These are phyloP conservation scores for Coregonus suidteri DNA, from an alignment of 2,797 vertebrate genomes.

Conservation along the genomic window DNA sequence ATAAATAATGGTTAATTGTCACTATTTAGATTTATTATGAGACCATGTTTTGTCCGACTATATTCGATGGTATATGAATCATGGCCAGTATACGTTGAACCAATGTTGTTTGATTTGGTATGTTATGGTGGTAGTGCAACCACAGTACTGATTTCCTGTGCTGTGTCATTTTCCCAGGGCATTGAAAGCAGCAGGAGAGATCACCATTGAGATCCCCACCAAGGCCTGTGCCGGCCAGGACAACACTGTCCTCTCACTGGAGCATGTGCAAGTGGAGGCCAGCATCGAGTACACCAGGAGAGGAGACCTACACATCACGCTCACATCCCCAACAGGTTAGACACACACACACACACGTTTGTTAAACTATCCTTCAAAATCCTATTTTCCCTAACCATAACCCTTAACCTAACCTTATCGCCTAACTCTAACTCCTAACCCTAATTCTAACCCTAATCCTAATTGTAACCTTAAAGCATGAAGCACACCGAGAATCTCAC, in stretches of 20 bases:
- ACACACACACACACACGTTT: constrained; percentile 7
- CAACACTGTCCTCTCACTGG: constrained; percentile 84
- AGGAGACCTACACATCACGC: constrained; percentile 96
- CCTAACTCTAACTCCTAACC: too few relatives aligned
- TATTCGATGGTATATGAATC: not conserved
- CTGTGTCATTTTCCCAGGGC: constrained; percentile 72
- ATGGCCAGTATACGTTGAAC: not conserved
- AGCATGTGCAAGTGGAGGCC: constrained; percentile 94
- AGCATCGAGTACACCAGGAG: constrained; percentile 97
- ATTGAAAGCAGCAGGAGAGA: constrained; percentile 90
- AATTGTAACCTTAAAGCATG: too few relatives aligned
- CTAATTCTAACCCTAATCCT: too few relatives aligned
- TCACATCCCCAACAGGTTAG: constrained; percentile 84
- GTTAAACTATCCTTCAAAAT: too few relatives aligned
- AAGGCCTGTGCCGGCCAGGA: constrained; percentile 90
- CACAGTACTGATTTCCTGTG: not conserved
- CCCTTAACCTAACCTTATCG: too few relatives aligned
- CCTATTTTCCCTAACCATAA: too few relatives aligned
- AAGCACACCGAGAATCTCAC: too few relatives aligned
- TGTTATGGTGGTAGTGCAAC: not conserved
- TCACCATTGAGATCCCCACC: constrained; percentile 94
- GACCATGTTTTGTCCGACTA: not conserved
- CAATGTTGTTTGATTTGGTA: not conserved
- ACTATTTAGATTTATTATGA: too few relatives aligned
- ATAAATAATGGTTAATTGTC: too few relatives aligned